Evolutionary conservation across 2,888 invertebrate genomes (phyloP), one percentile per base, ranked within the genome.

Genomic region (Spatulosminthurus flaviceps): DNA sequence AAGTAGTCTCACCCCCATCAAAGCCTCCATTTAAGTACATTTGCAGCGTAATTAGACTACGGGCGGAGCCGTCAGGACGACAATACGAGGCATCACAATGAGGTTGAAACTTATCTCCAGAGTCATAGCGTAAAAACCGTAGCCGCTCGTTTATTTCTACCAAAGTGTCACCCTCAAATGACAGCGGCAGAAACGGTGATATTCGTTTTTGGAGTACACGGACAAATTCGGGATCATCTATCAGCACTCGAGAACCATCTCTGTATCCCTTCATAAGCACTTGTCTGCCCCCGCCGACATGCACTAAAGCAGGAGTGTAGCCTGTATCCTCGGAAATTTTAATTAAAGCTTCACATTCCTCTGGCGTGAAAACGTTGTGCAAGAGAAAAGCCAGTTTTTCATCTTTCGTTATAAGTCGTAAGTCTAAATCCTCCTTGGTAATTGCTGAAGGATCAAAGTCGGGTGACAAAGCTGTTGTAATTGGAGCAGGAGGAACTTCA

Each of bases 61-160:
- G 28, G 0, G 29, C 29, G 11, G 74, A 22, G 2, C 42, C 64
- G 21, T 51, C 51, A 4, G 22, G 16, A 1, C 78, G 60, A 2
- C 9, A 9, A 42, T 72, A 78, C 11, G 21, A 21, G 29, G 51
- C 71, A 64, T 78, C 78, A 24, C n/a, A n/a, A 29, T 78, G 72
- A 0, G 71, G 43, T 29, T 34, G 9, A 28, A 78, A 78, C 34
- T 72, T 26, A 16, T 42, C 78, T 13, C 29, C 71, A 22, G 34
- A 34, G 26, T 74, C 51, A 16, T 51, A 79, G 1, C 60, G 9
- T 1, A 79, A 28, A 34, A 75, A 79, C n/a, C 75, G 24, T 7
- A 75, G 70, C 26, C 79, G 21, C 22, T 79, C 79, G 51, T 79
- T 79, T 9, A 79, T 43, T 28, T 66, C 74, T 28, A 75, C 22